These are phyloP conservation scores for Polyommatus icarus DNA, from an alignment of 2,888 invertebrate genomes.

Conservation along the genomic window DNA sequence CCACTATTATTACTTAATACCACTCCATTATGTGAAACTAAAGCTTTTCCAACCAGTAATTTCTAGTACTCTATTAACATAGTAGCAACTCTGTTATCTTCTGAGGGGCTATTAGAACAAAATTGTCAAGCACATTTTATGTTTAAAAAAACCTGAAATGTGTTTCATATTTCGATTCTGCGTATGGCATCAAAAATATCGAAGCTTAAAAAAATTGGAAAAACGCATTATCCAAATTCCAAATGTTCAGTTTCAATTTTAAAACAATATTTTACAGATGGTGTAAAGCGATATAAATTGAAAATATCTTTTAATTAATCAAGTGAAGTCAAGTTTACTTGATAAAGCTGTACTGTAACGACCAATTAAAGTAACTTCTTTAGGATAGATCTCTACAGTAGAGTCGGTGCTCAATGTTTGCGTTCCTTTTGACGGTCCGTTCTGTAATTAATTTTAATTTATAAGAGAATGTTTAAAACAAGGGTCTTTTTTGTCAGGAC, in stretches of 20 bases:
- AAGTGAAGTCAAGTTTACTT: background rate
- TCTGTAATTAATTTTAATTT: constrained; percentile 18
- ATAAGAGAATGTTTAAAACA: background rate
- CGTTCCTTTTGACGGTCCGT: constrained; percentile 12
- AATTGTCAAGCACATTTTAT: background rate
- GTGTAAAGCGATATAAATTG: background rate
- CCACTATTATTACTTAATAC: constrained; percentile 20
- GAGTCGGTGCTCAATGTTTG: background rate
- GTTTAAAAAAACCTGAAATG: background rate
- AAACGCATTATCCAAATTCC: background rate
- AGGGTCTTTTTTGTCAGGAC: background rate
- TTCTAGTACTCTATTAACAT: background rate
- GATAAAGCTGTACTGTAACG: background rate
- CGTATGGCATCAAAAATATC: background rate
- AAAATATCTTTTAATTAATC: background rate
- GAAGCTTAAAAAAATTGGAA: background rate
- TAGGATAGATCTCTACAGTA: background rate
- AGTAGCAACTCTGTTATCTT: background rate
- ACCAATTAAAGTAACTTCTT: constrained; percentile 5
- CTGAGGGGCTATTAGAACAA: no score
- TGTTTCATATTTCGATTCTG: background rate
- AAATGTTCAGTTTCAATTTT: background rate
- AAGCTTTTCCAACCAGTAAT: background rate
- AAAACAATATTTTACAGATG: background rate
- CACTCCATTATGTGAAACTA: background rate